These are phyloP conservation scores for Rhipidura dahli DNA, from an alignment of 2,113 vertebrate species.

Conservation along the genomic window DNA sequence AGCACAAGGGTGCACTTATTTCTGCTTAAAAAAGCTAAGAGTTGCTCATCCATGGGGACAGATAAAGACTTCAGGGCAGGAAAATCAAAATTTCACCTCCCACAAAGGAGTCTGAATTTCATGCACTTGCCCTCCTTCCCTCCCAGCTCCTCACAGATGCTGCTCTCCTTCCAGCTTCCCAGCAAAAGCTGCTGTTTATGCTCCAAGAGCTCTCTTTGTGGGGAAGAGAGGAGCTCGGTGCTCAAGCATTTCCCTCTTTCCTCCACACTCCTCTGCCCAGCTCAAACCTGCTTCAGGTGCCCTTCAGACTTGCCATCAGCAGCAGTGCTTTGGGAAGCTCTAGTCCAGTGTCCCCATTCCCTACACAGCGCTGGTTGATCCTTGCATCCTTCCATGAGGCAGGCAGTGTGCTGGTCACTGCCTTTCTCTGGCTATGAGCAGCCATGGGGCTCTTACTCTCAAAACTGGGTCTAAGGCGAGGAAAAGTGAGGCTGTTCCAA, in stretches of 20 bases:
- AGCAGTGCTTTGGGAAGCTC: background rate
- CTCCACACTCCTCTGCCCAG: background rate
- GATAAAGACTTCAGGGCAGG: background rate
- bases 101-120: background rate
- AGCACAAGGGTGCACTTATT: background rate
- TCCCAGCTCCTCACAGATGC: background rate
- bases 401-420: rapidly evolving
- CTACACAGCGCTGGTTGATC: rapidly evolving
- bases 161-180: rapidly evolving
- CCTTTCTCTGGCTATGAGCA: background rate
- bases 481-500: background rate
- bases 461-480: background rate
- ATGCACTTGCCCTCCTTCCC: background rate
- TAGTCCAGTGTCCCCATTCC: background rate
- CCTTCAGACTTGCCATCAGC: background rate
- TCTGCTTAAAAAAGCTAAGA: background rate
- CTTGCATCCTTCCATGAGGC: too few relatives aligned
- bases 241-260: background rate
- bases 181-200: background rate
- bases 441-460: background rate
- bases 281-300: background rate
- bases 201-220: background rate
- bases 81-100: background rate
- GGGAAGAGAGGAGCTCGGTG: background rate
- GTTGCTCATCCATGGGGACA: background rate